phyloP scores from a whole-genome alignment of 2,888 invertebrate genomes.

The Blera fallax region DNA sequence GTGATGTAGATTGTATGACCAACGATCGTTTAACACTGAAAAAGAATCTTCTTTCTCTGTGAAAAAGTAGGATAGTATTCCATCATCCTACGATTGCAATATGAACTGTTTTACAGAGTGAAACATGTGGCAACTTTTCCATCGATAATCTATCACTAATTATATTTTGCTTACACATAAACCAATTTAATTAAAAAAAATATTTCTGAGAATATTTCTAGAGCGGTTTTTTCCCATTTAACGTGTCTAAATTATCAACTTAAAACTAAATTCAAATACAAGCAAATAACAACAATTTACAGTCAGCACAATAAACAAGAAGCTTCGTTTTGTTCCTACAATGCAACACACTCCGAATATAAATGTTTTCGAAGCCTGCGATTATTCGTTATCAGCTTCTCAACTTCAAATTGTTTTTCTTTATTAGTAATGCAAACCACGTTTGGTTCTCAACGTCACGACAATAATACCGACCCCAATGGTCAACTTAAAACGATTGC shows the following conservation, averaged over 20 bases:
- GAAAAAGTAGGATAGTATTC: too few species aligned
- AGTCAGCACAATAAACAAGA: constrained; percentile 31
- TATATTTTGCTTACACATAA: background rate
- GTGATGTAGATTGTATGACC: too few species aligned
- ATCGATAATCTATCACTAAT: background rate
- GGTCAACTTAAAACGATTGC: constrained; percentile 7
- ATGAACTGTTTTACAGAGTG: background rate
- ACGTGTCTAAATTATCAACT: constrained; percentile 25
- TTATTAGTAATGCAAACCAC: constrained; percentile 8
- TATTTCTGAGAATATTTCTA: background rate
- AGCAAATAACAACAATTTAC: constrained; percentile 12
- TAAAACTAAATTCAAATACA: background rate
- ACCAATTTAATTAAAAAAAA: background rate
- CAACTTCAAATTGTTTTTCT: constrained; percentile 3
- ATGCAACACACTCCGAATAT: constrained; percentile 7
- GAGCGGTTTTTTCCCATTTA: background rate
- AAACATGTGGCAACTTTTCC: background rate
- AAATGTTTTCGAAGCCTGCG: constrained; percentile 26
- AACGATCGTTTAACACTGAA: too few species aligned
- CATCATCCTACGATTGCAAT: too few species aligned
- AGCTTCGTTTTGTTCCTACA: constrained; percentile 8
- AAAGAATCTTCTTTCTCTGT: too few species aligned
- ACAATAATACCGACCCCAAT: constrained; percentile 22
- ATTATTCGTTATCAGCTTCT: constrained; percentile 39
- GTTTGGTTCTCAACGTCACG: constrained; percentile 35